Percentiles rank a stretch among this genome's conserved stretches.
phyloP scores from a whole-genome alignment of 2,888 invertebrate species.

The Apeira syringaria region DNA sequence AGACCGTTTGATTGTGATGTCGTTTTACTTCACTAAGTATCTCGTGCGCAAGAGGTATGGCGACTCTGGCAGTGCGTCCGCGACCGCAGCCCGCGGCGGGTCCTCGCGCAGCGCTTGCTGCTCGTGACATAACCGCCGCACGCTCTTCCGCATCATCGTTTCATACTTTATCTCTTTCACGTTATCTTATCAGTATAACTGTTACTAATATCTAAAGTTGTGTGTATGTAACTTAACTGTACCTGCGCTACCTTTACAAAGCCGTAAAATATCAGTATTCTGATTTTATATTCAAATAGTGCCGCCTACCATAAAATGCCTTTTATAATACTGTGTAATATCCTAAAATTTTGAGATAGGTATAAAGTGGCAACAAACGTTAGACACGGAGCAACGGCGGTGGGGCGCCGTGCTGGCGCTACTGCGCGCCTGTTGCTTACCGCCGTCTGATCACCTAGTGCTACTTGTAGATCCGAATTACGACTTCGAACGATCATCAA shows the following conservation, averaged over 20 bases:
- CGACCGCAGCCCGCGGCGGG: slow-evolving; percentile 65
- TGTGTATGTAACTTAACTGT: too few species aligned
- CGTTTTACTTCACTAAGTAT: slow-evolving; percentile 53
- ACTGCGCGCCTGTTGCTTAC: slow-evolving; percentile 70
- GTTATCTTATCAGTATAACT: slow-evolving; percentile 19
- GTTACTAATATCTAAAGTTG: too few species aligned
- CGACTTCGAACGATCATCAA: slow-evolving; percentile 59
- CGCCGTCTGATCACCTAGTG: slow-evolving; percentile 60
- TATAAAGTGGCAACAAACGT: slow-evolving; percentile 40
- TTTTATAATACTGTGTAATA: slow-evolving; percentile 6
- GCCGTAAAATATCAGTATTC: slow-evolving; percentile 14
- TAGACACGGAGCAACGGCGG: slow-evolving; percentile 57
- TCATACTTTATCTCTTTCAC: slow-evolving; percentile 14
- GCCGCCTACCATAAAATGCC: not conserved
- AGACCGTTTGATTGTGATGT: slow-evolving; percentile 53
- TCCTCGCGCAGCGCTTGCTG: slow-evolving; percentile 41
- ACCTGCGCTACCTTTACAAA: slow-evolving; percentile 2
- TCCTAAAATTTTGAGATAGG: slow-evolving; percentile 19
- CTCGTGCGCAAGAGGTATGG: slow-evolving; percentile 53
- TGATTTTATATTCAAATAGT: slow-evolving; percentile 6
- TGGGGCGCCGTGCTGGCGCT: slow-evolving; percentile 63
- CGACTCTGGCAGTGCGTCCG: slow-evolving; percentile 62
- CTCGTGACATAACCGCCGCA: slow-evolving; percentile 22
- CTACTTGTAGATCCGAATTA: slow-evolving; percentile 64
- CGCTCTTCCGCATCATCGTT: slow-evolving; percentile 22